Percentiles rank a stretch among this genome's conserved stretches.
Evolutionary conservation across 2,888 invertebrate species (phyloP).

Genomic region (Ceratothoa steindachneri): DNA sequence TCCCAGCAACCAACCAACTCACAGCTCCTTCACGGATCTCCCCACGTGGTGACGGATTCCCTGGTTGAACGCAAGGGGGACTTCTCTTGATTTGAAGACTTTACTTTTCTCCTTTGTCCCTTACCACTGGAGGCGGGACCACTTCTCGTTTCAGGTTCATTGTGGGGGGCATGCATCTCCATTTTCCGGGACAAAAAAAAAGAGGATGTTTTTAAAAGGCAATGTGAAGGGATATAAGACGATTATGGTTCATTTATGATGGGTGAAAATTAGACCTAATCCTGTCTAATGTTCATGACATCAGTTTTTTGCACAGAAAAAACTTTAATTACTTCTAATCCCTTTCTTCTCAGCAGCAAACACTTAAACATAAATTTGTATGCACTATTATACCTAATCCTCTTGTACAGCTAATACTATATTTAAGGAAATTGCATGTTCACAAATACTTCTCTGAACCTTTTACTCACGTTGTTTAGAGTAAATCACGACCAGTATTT

Average conservation of each 20-base stretch:
- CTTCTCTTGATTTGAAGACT: background rate
- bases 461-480: background rate
- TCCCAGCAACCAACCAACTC: background rate
- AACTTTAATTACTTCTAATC: too few species aligned
- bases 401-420: background rate
- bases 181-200: background rate
- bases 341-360: background rate
- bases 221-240: too few species aligned
- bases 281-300: background rate
- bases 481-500: too few species aligned
- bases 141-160: background rate
- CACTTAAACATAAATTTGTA: background rate
- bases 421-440: background rate
- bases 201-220: too few species aligned
- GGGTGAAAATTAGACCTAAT: background rate
- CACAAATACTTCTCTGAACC: background rate
- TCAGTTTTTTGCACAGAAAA: background rate
- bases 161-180: background rate
- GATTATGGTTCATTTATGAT: background rate
- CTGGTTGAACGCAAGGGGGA: background rate
- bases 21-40: background rate
- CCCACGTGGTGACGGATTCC: background rate
- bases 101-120: background rate
- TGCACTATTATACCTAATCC: background rate
- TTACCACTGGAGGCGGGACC: constrained; percentile 6